A percentile compares a stretch with the other conserved stretches of the same genome.
Evolutionary conservation across 2,888 invertebrate species (phyloP).

Genomic region (Drosophila algonquin): DNA sequence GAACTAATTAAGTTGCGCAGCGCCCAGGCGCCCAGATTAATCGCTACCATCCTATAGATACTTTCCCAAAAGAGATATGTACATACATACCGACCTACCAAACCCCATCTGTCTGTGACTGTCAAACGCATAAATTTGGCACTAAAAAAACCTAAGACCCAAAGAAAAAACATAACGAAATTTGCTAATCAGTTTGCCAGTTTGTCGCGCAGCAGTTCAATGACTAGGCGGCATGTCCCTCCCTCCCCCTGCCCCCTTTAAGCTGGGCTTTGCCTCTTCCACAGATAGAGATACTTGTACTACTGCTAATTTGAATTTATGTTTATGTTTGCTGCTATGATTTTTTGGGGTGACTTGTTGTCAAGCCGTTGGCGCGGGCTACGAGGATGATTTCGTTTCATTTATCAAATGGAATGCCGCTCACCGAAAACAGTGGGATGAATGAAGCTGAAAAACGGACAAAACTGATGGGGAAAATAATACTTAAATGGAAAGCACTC

Average conservation of each 20-base stretch:
- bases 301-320: conserved; percentile 23
- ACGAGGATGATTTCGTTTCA: conserved; percentile 42
- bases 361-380: conserved; percentile 23
- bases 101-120: conserved; percentile 55
- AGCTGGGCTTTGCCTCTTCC: neutral
- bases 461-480: neutral
- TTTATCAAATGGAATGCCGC: conserved; percentile 37
- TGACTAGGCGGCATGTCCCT: conserved; percentile 19
- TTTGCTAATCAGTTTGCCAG: conserved; percentile 42
- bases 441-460: neutral
- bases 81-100: too few species aligned
- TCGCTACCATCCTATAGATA: conserved; percentile 50
- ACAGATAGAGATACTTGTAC: conserved; percentile 10
- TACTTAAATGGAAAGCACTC: neutral
- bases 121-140: conserved; percentile 55
- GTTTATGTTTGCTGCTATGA: conserved; percentile 6
- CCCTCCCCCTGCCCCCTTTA: neutral
- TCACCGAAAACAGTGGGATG: conserved; percentile 7
- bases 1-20: conserved; percentile 74
- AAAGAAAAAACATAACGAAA: conserved; percentile 12
- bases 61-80: conserved; percentile 50
- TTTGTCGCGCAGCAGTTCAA: conserved; percentile 26
- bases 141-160: neutral
- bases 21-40: conserved; percentile 57
- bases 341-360: conserved; percentile 47